A percentile compares a stretch with the other conserved stretches of the same genome.
Conservation (phyloP, 2,888 invertebrate genomes). For the Drosophila quinaria region DNA sequence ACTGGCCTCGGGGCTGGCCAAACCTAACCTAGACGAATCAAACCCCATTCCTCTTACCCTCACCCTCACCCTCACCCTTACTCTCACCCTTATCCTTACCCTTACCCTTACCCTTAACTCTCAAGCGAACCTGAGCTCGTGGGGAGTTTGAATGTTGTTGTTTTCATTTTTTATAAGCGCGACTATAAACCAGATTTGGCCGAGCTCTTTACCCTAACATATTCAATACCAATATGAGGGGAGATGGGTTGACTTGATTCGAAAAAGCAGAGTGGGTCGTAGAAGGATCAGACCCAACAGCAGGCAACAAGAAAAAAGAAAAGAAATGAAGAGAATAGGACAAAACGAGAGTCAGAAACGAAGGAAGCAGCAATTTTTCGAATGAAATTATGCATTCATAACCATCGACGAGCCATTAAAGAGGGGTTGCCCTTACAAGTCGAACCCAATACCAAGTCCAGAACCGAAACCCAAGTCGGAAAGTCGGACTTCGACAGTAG, state of each 20-base stretch:
- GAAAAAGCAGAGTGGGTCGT: conserved; percentile 23
- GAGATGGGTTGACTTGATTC: conserved; percentile 10
- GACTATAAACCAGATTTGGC: conserved; percentile 76
- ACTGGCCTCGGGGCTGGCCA: conserved; percentile 30
- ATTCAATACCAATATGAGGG: conserved; percentile 33
- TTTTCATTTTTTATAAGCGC: conserved; percentile 65
- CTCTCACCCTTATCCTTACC: not conserved
- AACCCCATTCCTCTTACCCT: not conserved
- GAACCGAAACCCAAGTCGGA: conserved; percentile 11
- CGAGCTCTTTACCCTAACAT: conserved; percentile 65
- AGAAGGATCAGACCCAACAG: conserved; percentile 48
- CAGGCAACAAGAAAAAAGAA: conserved; percentile 14
- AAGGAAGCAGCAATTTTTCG: conserved; percentile 64
- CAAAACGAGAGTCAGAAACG: conserved; percentile 17
- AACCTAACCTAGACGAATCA: conserved; percentile 38
- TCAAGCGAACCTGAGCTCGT: conserved; percentile 4
- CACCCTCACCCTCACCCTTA: not conserved
- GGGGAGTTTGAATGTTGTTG: conserved; percentile 41
- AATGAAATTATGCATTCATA: conserved; percentile 79
- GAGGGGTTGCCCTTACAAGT: conserved; percentile 35
- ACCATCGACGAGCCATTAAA: conserved; percentile 61
- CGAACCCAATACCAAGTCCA: not conserved
- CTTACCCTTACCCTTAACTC: not conserved
- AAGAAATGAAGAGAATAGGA: not conserved
- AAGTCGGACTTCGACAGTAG: conserved; percentile 14